Percentiles rank a stretch among this genome's conserved stretches.
Conservation (phyloP, 2,113 vertebrate species). For the Tyto alba region DNA sequence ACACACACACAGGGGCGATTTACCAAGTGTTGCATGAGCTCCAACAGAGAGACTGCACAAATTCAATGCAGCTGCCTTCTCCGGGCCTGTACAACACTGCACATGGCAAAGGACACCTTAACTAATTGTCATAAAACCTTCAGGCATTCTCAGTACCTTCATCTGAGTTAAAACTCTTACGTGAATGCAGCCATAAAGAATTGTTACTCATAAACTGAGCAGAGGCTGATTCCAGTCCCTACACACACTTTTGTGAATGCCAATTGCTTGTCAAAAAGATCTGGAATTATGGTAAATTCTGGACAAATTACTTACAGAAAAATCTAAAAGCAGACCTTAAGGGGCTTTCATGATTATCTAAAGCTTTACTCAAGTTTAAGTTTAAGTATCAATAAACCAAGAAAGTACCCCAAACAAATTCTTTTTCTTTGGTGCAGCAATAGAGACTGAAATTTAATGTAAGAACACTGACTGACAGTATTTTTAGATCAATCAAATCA, state of each 20-base stretch:
- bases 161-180: neutral
- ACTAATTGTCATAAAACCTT: neutral
- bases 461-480: neutral
- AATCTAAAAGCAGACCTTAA: neutral
- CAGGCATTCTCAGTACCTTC: neutral
- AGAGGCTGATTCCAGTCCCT: neutral
- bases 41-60: neutral
- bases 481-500: neutral
- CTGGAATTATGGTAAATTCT: neutral
- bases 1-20: neutral
- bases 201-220: neutral
- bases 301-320: neutral
- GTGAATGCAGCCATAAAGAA: neutral
- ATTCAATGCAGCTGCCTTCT: neutral
- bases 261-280: neutral
- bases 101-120: neutral
- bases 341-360: neutral
- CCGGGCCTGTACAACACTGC: neutral
- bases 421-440: neutral
- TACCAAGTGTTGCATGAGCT: neutral
- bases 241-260: neutral
- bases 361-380: neutral
- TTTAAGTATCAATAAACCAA: neutral
- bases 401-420: neutral
- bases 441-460: neutral